Percentiles rank a stretch among this genome's conserved stretches.
These are phyloP conservation scores for Oscheius sp. DNA, from an alignment of 1,140 invertebrate species.

Conservation along the genomic window DNA sequence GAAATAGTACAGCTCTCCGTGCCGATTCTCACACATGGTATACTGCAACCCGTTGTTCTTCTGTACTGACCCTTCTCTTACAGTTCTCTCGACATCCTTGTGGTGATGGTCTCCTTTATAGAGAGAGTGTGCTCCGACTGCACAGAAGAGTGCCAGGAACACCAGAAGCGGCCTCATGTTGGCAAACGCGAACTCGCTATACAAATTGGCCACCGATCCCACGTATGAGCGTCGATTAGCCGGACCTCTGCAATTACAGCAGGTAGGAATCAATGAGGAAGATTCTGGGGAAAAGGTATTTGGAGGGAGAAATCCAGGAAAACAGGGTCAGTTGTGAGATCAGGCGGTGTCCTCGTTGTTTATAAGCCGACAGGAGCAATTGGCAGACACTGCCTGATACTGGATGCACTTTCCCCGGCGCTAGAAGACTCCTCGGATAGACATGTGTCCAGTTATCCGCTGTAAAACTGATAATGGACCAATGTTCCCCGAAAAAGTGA, in stretches of 20 bases:
- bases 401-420: background rate
- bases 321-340: background rate
- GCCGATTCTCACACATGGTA: background rate
- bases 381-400: background rate
- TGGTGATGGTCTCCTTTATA: background rate
- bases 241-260: slow-evolving; percentile 30
- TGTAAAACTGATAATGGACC: too few relatives aligned
- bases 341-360: background rate
- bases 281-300: background rate
- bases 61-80: background rate
- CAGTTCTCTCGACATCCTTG: background rate
- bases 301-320: background rate
- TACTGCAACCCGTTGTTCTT: slow-evolving; percentile 8
- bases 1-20: slow-evolving; percentile 17
- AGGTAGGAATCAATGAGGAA: slow-evolving; percentile 8
- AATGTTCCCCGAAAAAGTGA: too few relatives aligned
- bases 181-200: slow-evolving; percentile 29
- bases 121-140: background rate
- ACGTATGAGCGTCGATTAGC: slow-evolving; percentile 25
- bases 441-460: too few relatives aligned
- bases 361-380: background rate
- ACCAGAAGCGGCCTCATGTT: background rate
- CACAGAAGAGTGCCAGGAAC: background rate
- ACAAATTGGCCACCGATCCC: slow-evolving; percentile 20
- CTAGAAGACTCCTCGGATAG: background rate